Evolutionary conservation across 35 echinoderm and acorn worm species (phyloP).

Genomic region (Patiria miniata): DNA sequence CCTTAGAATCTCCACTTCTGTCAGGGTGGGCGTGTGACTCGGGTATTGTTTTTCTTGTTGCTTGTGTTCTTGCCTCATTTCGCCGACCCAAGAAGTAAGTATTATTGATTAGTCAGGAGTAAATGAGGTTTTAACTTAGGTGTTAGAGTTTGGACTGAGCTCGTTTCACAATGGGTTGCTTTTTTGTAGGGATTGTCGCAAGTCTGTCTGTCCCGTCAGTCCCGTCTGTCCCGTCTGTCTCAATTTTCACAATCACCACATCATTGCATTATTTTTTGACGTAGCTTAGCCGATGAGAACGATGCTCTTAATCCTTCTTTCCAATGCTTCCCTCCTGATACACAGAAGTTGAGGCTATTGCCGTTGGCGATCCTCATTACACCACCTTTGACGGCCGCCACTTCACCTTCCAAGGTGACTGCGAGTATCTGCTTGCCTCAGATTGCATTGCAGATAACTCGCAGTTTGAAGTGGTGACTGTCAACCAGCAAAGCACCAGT

Average conservation of each 20-base stretch:
- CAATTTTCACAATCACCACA: too few species aligned
- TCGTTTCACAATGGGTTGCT: background rate
- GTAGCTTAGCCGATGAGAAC: background rate
- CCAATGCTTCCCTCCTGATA: background rate
- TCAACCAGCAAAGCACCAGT: conserved; percentile 11
- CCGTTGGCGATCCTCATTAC: conserved; percentile 56
- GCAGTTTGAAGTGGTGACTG: conserved; percentile 33
- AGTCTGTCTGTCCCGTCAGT: conserved; percentile 14
- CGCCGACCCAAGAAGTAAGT: background rate
- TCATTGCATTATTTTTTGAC: too few species aligned
- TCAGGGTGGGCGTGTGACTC: background rate
- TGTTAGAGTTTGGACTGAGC: background rate
- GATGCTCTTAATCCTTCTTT: conserved; percentile 6
- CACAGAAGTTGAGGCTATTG: conserved; percentile 13
- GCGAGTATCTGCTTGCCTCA: conserved; percentile 43
- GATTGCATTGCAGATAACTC: conserved; percentile 46
- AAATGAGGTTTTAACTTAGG: background rate
- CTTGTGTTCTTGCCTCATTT: background rate
- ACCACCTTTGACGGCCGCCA: conserved; percentile 42
- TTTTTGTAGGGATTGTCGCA: background rate
- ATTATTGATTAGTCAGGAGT: background rate
- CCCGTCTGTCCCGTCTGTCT: background rate
- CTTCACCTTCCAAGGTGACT: conserved; percentile 38
- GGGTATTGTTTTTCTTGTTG: background rate
- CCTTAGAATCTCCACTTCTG: background rate